phyloP scores from a whole-genome alignment of 2,888 invertebrate genomes.

The Troides aeacus region DNA sequence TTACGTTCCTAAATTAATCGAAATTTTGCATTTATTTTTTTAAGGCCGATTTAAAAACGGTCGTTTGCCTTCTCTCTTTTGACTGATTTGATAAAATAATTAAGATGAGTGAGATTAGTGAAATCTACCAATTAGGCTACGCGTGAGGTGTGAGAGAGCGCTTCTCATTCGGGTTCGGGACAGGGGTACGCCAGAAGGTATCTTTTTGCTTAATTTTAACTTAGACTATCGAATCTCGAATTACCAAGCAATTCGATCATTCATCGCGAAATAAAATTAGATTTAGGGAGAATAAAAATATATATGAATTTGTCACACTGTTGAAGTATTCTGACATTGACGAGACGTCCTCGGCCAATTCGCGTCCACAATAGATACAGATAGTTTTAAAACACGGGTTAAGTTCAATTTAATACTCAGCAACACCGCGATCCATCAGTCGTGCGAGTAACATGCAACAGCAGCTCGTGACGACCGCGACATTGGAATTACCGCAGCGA shows the following conservation, averaged over 20 bases:
- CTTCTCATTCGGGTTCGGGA: slow-evolving; percentile 62
- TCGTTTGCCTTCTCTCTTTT: slow-evolving; percentile 48
- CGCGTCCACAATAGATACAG: slow-evolving; percentile 57
- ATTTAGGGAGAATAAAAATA: slow-evolving; percentile 67
- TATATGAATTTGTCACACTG: slow-evolving; percentile 64
- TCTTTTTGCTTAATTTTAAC: slow-evolving; percentile 68
- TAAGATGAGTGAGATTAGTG: slow-evolving; percentile 71
- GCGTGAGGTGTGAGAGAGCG: slow-evolving; percentile 65
- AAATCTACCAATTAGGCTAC: slow-evolving; percentile 65
- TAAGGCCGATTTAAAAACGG: slow-evolving; percentile 35
- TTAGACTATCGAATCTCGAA: slow-evolving; percentile 69
- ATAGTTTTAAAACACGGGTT: slow-evolving; percentile 40
- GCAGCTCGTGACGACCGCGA: not conserved
- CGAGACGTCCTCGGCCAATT: slow-evolving; percentile 50
- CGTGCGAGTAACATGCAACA: slow-evolving; percentile 12
- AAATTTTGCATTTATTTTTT: slow-evolving; percentile 47
- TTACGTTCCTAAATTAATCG: slow-evolving; percentile 55
- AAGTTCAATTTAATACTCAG: slow-evolving; percentile 24
- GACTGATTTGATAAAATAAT: slow-evolving; percentile 70
- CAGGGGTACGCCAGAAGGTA: slow-evolving; percentile 67
- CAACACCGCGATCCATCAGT: slow-evolving; percentile 12
- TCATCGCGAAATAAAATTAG: slow-evolving; percentile 78
- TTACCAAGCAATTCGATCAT: slow-evolving; percentile 78
- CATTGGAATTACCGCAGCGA: slow-evolving; percentile 29
- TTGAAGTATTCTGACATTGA: slow-evolving; percentile 52